Evolutionary conservation across 2,113 vertebrate genomes (phyloP).

Genomic region (Chrysemys picta): DNA sequence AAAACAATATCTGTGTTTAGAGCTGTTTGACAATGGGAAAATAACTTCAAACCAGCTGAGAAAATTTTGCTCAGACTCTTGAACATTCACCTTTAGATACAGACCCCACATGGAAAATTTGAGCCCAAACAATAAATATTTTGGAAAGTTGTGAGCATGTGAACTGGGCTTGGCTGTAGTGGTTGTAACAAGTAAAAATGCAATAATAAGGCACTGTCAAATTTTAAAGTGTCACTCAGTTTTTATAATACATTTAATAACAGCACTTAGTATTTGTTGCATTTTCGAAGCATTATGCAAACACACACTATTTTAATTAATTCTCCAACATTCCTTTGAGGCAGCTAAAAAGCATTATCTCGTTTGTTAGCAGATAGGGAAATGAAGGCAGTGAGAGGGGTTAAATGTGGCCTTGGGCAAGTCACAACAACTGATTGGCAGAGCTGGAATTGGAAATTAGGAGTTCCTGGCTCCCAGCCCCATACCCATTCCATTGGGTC

Average conservation of each 20-base stretch:
- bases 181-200: constrained; percentile 36
- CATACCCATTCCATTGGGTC: background rate
- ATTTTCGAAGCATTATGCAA: background rate
- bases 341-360: constrained; percentile 8
- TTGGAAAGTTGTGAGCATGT: background rate
- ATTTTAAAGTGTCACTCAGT: background rate
- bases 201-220: constrained; percentile 12
- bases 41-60: background rate
- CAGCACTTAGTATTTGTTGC: constrained; percentile 52
- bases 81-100: background rate
- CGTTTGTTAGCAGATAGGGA: constrained; percentile 12
- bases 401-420: constrained; percentile 35
- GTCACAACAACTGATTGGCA: constrained; percentile 23
- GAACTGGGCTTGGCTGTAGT: constrained; percentile 17
- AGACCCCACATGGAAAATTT: background rate
- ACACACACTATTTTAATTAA: constrained; percentile 15
- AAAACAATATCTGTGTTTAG: background rate
- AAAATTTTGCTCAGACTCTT: background rate
- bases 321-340: constrained; percentile 26
- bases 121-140: background rate
- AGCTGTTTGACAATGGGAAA: background rate
- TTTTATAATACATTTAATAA: background rate
- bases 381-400: constrained; percentile 13
- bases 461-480: background rate
- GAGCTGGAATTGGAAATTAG: background rate